Evolutionary conservation across 2,888 invertebrate species (phyloP), one percentile per base, ranked within the genome.

Genomic region (Drosophila flavopinicola): DNA sequence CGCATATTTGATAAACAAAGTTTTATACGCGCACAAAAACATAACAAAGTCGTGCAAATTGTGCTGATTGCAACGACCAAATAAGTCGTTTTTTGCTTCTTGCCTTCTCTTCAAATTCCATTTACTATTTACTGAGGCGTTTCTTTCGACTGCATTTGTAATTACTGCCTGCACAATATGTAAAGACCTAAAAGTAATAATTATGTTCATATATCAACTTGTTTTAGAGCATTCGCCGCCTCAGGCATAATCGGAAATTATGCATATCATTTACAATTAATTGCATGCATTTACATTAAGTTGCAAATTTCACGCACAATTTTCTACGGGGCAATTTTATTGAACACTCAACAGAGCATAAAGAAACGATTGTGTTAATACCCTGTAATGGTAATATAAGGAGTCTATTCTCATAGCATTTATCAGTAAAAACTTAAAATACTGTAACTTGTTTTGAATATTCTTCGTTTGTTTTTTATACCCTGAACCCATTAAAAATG

Each of bases 191-290:
- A 20, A 20, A 20, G 2, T 3, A n/a, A 17, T 4, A 17, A n/a
- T 35, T 9, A 35, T n/a, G n/a, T 9, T 3, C 10, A 25, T 7
- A n/a, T 11, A 11, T 17, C 15, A 11, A 4, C 3, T 6, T 10
- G n/a, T 25, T 25, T 35, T 7, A 1, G 6, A 24, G 5, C 17
- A 20, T 6, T 17, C 11, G 4, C 5, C 10, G 24, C 25, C 13
- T 37, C 15, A n/a, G 20, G n/a, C 15, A 24, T n/a, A 15, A 13
- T 60, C 30, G 5, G 1, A 24, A 35, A 57, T 33, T 52, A 33
- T 71, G 61, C 54, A 63, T 59, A 60, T 78, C 30, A 63, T 56
- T 70, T 67, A 39, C 59, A 58, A 71, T 69, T 71, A 78, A 71
- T 78, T 85, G 35, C 37, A 42, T 49, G 54, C 39, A 77, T 60